A percentile compares a stretch with the other conserved stretches of the same genome.
Conservation (phyloP, 2,888 invertebrate species). For the Villa cingulata region DNA sequence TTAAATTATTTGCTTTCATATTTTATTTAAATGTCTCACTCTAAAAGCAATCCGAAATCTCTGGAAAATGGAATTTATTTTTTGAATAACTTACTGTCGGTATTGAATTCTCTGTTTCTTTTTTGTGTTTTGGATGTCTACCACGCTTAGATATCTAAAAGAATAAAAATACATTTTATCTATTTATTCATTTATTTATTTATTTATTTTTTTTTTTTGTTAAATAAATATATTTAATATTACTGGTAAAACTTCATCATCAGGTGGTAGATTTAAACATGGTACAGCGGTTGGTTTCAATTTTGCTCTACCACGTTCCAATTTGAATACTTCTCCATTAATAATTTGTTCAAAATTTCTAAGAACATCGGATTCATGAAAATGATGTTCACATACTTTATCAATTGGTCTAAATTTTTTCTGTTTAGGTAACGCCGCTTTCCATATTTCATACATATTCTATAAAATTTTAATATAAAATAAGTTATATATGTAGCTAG, state of each 20-base stretch:
- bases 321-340: conserved; percentile 20
- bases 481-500: background rate
- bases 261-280: conserved; percentile 15
- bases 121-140: too few relatives aligned
- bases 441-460: conserved; percentile 19
- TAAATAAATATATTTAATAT: too few relatives aligned
- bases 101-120: too few relatives aligned
- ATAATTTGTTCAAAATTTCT: conserved; percentile 23
- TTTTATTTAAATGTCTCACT: too few relatives aligned
- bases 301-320: conserved; percentile 22
- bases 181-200: too few relatives aligned
- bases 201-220: too few relatives aligned
- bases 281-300: conserved; percentile 21
- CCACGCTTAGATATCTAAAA: too few relatives aligned
- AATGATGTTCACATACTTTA: conserved; percentile 24
- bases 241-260: background rate
- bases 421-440: conserved; percentile 17
- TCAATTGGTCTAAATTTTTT: conserved; percentile 19
- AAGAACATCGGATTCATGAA: conserved; percentile 18
- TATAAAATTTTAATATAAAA: background rate
- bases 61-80: too few relatives aligned
- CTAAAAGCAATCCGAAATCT: too few relatives aligned
- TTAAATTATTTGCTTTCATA: too few relatives aligned
- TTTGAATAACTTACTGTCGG: too few relatives aligned
- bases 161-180: too few relatives aligned